Conservation (phyloP, 2,113 vertebrate genomes). For the Calidris pygmaea region DNA sequence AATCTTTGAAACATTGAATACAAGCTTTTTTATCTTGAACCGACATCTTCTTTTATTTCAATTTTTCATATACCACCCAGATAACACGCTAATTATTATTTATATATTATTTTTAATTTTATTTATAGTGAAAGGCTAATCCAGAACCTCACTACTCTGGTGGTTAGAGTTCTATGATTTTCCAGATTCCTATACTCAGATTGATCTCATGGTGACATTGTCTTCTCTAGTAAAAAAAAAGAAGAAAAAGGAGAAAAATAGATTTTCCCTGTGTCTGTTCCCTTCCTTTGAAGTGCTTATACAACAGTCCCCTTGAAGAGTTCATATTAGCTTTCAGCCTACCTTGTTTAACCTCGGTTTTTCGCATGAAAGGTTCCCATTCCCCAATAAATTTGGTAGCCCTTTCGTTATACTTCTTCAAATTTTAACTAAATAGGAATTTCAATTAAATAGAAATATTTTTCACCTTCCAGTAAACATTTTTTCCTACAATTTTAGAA, state of each 20-base stretch:
- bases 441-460: background rate
- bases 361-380: background rate
- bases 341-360: background rate
- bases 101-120: background rate
- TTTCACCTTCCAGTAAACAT: background rate
- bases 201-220: background rate
- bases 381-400: background rate
- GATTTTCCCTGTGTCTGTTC: background rate
- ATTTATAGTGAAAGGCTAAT: background rate
- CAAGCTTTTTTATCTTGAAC: background rate
- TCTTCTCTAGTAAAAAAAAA: background rate
- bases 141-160: background rate
- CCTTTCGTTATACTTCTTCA: background rate
- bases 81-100: background rate
- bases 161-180: background rate
- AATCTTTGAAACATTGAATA: fast-evolving
- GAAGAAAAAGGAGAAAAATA: background rate
- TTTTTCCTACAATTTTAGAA: background rate
- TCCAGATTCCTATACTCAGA: background rate
- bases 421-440: background rate
- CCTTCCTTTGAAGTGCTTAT: background rate
- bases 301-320: background rate
- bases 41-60: background rate
- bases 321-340: background rate
- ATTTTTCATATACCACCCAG: background rate